Evolutionary conservation across 2,113 vertebrate genomes (phyloP).

Genomic region (Poicephalus gulielmi): DNA sequence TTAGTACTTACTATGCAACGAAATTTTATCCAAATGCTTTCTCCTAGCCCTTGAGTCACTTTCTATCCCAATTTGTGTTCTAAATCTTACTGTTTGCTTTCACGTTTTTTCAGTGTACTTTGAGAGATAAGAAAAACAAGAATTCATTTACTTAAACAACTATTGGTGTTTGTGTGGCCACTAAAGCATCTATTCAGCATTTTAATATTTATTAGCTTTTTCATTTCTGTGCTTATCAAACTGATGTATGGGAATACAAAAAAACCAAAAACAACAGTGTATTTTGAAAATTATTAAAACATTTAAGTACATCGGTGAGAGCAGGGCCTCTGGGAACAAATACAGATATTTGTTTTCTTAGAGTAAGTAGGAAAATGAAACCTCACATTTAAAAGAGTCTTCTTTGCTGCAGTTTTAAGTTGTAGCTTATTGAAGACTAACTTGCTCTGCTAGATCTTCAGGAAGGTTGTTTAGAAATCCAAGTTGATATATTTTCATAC

Average conservation of each 20-base stretch:
- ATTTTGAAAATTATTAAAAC: neutral
- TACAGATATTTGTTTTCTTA: neutral
- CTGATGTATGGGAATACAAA: neutral
- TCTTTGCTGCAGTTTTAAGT: neutral
- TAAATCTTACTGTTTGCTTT: neutral
- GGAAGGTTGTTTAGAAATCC: neutral
- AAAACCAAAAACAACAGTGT: neutral
- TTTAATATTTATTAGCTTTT: slow-evolving; percentile 18
- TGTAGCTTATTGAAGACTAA: neutral
- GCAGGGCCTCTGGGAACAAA: neutral
- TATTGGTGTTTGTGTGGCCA: neutral
- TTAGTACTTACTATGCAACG: neutral
- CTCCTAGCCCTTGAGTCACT: neutral
- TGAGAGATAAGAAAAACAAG: neutral
- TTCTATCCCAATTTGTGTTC: neutral
- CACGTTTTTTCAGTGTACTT: neutral
- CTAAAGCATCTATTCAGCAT: neutral
- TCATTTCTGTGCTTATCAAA: neutral
- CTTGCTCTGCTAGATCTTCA: neutral
- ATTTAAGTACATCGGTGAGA: neutral
- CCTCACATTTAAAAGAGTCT: neutral
- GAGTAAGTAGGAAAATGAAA: neutral
- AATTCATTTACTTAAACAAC: neutral
- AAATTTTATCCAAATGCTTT: neutral
- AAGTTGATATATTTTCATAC: neutral